Base-by-base conservation (phyloP, 2,113 vertebrate genomes). In the Urocolius indicus region DNA sequence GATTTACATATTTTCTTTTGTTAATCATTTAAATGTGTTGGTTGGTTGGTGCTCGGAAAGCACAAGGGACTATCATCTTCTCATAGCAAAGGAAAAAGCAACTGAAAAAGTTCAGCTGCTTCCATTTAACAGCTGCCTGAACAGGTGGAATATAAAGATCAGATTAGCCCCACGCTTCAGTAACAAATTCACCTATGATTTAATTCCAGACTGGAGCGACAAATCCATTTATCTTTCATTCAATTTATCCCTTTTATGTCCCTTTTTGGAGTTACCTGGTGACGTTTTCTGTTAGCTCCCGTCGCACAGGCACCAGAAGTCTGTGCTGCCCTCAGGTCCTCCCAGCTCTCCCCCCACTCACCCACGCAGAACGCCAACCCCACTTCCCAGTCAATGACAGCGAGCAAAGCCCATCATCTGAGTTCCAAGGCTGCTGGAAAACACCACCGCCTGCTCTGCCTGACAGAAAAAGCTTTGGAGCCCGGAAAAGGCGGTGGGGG, bases 401-500 rank as follows among this genome's bases (percentile, higher is more conserved):
- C 43, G 34, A 66, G 65, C 3, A 5, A 21, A 77, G 59, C 79
- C 58, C 92, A 65, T 45, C 69, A 34, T 16, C 91, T 6, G 38
- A 83, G 78, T 49, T 94, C 88, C 89, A 95, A 93, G 19, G 27
- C 89, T 30, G 92, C 84, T 72, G 85, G 89, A 77, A 90, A 94
- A 73, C 84, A 92, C 86, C 83, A 43, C 72, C 1, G 46, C 36
- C 83, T 71, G 88, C 90, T 81, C 81, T 38, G 74, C 51, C 83
- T 0, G 2, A 87, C 75, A 87, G 61, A 89, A 71, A 94, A 85
- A 48, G 23, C 82, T 89, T 38, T 2, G 5, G 51, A 79, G 94
- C 48, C 95, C 87, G 82, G 96, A 97, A 98, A 95, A 94, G 90
- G 85, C 85, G 2, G 89, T 9, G 27, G 85, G 95, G 89, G 91